Evolutionary conservation across 2,113 vertebrate species (phyloP).

Genomic region (Centrocercus urophasianus): DNA sequence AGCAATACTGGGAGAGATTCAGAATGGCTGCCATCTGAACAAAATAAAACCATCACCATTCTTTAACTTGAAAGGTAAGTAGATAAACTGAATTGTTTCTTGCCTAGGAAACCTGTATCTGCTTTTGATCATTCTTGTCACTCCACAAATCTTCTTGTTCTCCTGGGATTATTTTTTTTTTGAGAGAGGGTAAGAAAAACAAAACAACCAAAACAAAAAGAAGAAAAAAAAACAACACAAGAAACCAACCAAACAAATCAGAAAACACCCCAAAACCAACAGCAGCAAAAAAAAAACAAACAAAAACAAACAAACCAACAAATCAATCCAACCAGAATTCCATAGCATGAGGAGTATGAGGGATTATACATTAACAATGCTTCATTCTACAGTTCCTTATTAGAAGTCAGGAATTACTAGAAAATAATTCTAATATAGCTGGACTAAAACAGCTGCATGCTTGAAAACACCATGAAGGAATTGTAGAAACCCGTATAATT

Average conservation of each 20-base stretch:
- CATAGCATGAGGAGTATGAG: not conserved
- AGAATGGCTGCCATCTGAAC: not conserved
- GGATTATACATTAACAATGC: not conserved
- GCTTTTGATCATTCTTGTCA: not conserved
- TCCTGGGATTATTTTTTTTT: not conserved
- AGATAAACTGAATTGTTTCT: not conserved
- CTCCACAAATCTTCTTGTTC: not conserved
- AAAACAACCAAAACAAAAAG: not conserved
- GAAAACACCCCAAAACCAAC: not conserved
- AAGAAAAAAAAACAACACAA: not conserved
- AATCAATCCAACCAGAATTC: not conserved
- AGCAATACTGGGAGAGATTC: not conserved
- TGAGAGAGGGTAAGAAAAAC: not conserved
- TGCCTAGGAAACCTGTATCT: not conserved
- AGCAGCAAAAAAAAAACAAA: not conserved
- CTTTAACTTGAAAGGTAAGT: not conserved
- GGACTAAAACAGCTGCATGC: not conserved
- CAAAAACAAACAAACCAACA: not conserved
- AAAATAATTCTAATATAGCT: not conserved
- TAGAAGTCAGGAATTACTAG: not conserved
- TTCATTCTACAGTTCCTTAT: not conserved
- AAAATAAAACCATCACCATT: not conserved
- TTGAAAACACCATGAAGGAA: not conserved
- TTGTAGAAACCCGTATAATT: not conserved
- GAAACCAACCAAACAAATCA: not conserved